Conservation (phyloP, 92 coral and sea anemone species). For the Zoanthus gigantus region DNA sequence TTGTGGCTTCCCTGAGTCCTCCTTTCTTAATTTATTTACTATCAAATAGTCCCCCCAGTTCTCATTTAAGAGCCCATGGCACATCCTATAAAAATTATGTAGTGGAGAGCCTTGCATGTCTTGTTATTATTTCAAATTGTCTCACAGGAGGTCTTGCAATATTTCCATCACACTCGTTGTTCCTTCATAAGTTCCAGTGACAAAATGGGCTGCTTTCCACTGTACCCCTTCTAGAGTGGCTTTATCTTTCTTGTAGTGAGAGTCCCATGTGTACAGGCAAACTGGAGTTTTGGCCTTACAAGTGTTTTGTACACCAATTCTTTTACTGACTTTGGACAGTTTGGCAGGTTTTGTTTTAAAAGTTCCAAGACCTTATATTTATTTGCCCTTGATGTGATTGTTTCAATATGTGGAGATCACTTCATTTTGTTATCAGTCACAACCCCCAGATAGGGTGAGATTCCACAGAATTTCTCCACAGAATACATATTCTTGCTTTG, state of each 20-base stretch:
- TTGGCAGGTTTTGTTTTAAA: background rate
- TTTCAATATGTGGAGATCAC: background rate
- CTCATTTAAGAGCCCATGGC: too few relatives aligned
- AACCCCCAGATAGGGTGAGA: slow-evolving; percentile 52
- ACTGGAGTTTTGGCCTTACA: background rate
- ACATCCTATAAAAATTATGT: too few relatives aligned
- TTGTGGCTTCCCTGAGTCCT: too few relatives aligned
- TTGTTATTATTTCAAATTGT: too few relatives aligned
- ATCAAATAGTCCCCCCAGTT: too few relatives aligned
- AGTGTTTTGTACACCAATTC: background rate
- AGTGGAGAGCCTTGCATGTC: too few relatives aligned
- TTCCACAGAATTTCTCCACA: slow-evolving; percentile 51
- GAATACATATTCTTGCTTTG: slow-evolving; percentile 41
- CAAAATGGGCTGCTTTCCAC: background rate
- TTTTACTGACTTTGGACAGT: slow-evolving; percentile 13
- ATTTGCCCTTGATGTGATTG: slow-evolving; percentile 6
- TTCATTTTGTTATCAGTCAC: background rate
- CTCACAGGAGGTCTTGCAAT: too few relatives aligned
- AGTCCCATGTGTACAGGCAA: slow-evolving; percentile 1
- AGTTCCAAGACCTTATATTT: background rate
- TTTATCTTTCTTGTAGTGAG: background rate
- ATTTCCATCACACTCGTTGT: too few relatives aligned
- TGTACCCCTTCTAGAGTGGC: slow-evolving; percentile 4
- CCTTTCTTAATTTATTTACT: too few relatives aligned
- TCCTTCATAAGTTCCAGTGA: too few relatives aligned